A percentile compares a stretch with the other conserved stretches of the same genome.
These are phyloP conservation scores for Ptiloglossa arizonensis DNA, from an alignment of 1,140 invertebrate species.

Conservation along the genomic window DNA sequence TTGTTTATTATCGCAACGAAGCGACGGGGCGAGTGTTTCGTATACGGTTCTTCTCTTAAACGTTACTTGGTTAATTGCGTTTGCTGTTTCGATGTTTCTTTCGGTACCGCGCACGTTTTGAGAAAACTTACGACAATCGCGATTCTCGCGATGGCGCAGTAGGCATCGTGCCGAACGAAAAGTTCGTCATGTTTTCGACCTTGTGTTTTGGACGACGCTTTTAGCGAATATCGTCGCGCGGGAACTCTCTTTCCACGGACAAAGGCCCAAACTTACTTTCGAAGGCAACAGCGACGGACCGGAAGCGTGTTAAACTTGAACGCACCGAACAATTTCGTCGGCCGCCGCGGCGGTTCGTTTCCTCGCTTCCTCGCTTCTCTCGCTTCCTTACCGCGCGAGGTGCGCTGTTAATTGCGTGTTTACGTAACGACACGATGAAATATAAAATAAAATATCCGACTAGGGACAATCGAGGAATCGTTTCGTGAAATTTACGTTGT, in stretches of 20 bases:
- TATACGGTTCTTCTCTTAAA: not conserved
- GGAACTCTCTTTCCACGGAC: not conserved
- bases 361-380: not conserved
- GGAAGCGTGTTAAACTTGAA: not conserved
- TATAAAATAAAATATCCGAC: slow-evolving; percentile 15
- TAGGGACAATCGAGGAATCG: slow-evolving; percentile 23
- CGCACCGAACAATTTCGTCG: not conserved
- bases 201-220: slow-evolving; percentile 35
- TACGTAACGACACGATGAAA: slow-evolving; percentile 21
- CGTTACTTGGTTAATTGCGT: not conserved
- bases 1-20: slow-evolving; percentile 36
- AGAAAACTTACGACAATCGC: slow-evolving; percentile 13
- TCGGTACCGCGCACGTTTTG: no score
- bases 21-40: slow-evolving; percentile 1
- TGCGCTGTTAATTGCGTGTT: slow-evolving; percentile 21
- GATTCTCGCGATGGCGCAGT: slow-evolving; percentile 55
- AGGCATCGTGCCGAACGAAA: slow-evolving; percentile 60
- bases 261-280: slow-evolving; percentile 2
- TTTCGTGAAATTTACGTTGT: not conserved
- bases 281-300: not conserved
- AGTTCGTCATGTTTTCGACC: slow-evolving; percentile 42
- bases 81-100: no score
- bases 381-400: slow-evolving; percentile 1
- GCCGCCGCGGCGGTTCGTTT: no score
- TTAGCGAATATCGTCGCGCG: slow-evolving; percentile 3